These are phyloP conservation scores for Climacteris rufus DNA, from an alignment of 2,113 vertebrate genomes.

Conservation along the genomic window DNA sequence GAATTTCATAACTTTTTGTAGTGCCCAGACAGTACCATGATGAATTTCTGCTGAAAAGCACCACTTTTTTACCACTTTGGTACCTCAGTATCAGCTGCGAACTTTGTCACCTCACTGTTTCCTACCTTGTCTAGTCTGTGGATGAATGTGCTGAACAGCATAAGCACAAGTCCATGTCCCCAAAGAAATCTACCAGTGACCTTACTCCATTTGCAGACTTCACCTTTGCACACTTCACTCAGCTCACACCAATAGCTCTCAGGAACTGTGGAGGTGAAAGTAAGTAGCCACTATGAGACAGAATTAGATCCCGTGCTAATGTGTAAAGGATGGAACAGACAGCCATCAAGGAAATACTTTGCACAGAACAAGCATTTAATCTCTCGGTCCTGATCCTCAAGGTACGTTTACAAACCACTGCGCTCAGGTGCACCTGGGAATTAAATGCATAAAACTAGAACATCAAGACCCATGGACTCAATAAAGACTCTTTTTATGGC, in stretches of 20 bases:
- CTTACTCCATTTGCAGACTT: background rate
- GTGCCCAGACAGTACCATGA: background rate
- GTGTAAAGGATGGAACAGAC: background rate
- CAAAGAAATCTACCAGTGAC: background rate
- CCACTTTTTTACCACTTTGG: too few species aligned
- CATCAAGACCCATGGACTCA: background rate
- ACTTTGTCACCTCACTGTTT: background rate
- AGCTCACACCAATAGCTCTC: background rate
- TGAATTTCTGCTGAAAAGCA: background rate
- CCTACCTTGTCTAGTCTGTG: background rate
- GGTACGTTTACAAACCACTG: background rate
- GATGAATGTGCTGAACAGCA: background rate
- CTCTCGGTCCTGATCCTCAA: background rate
- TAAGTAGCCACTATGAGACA: background rate
- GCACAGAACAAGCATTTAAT: background rate
- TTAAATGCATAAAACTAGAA: background rate
- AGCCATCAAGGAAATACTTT: background rate
- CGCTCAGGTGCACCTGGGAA: background rate
- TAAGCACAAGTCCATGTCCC: background rate
- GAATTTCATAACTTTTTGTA: background rate
- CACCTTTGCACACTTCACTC: background rate
- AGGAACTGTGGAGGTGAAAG: background rate
- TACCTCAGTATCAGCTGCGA: background rate
- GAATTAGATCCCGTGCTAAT: background rate
- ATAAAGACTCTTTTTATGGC: background rate